Percentiles rank a stretch among this genome's conserved stretches.
Evolutionary conservation across 2,797 vertebrate genomes (phyloP).

Genomic region (Pseudocheirus occidentalis): DNA sequence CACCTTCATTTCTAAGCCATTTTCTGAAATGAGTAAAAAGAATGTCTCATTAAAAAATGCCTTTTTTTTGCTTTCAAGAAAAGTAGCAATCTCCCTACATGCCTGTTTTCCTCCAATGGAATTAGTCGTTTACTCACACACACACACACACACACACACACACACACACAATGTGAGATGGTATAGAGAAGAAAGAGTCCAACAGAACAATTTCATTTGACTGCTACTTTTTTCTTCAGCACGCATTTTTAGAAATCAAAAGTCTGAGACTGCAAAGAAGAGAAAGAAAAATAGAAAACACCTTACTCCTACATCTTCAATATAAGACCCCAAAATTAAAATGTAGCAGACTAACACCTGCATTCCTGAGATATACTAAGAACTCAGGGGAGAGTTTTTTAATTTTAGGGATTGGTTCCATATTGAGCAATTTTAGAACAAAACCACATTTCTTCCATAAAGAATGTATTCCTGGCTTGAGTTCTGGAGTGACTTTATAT

Average conservation of each 20-base stretch:
- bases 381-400: constrained; percentile 1
- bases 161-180: not conserved
- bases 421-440: constrained; percentile 40
- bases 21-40: not conserved
- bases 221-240: constrained; percentile 3
- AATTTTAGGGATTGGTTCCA: not conserved
- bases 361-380: constrained; percentile 23
- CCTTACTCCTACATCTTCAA: not conserved
- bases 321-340: constrained; percentile 1
- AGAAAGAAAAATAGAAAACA: constrained; percentile 3
- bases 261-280: constrained; percentile 16
- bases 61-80: not conserved
- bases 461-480: not conserved
- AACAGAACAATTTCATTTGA: not conserved
- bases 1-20: not conserved
- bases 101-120: constrained; percentile 3
- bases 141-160: constrained; percentile 29
- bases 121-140: not conserved
- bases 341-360: not conserved
- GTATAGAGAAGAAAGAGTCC: not conserved
- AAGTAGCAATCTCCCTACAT: not conserved
- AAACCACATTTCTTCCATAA: constrained; percentile 43
- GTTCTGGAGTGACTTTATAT: not conserved
- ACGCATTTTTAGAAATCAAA: constrained; percentile 28
- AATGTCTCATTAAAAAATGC: not conserved